Conservation (phyloP, 2,797 vertebrate genomes). For the Echeneis naucrates region DNA sequence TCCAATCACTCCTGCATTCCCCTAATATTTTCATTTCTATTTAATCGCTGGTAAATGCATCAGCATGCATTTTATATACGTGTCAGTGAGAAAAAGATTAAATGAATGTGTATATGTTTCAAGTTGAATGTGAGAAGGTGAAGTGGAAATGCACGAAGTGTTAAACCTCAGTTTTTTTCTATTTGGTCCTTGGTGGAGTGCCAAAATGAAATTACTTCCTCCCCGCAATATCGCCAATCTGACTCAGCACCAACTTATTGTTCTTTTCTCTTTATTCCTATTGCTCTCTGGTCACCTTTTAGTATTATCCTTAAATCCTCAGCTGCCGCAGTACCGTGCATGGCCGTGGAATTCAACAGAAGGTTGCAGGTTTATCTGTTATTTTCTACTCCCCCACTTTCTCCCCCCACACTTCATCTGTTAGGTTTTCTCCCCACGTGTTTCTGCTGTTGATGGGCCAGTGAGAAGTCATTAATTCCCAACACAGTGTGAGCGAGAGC, state of each 20-base stretch:
- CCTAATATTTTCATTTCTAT: constrained; percentile 3
- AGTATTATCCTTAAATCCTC: constrained; percentile 52
- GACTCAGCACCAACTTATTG: constrained; percentile 78
- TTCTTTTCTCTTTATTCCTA: constrained; percentile 65
- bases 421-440: constrained; percentile 65
- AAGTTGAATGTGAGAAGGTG: constrained; percentile 50
- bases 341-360: constrained; percentile 50
- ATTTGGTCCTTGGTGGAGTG: constrained; percentile 60
- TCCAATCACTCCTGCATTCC: constrained; percentile 1
- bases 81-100: constrained; percentile 3
- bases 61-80: constrained; percentile 10
- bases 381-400: constrained; percentile 49
- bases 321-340: constrained; percentile 43
- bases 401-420: constrained; percentile 42
- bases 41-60: constrained; percentile 4
- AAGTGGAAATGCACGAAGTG: constrained; percentile 46
- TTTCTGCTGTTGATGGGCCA: constrained; percentile 73
- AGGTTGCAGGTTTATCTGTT: constrained; percentile 64
- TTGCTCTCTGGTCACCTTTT: constrained; percentile 70
- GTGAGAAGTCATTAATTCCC: constrained; percentile 80
- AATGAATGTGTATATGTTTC: constrained; percentile 50
- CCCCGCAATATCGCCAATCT: constrained; percentile 74
- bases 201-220: constrained; percentile 73
- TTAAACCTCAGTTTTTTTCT: constrained; percentile 44
- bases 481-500: constrained; percentile 67